Percentiles rank a stretch among this genome's conserved stretches.
Conservation (phyloP, 2,113 vertebrate species). For the Daboia siamensis region DNA sequence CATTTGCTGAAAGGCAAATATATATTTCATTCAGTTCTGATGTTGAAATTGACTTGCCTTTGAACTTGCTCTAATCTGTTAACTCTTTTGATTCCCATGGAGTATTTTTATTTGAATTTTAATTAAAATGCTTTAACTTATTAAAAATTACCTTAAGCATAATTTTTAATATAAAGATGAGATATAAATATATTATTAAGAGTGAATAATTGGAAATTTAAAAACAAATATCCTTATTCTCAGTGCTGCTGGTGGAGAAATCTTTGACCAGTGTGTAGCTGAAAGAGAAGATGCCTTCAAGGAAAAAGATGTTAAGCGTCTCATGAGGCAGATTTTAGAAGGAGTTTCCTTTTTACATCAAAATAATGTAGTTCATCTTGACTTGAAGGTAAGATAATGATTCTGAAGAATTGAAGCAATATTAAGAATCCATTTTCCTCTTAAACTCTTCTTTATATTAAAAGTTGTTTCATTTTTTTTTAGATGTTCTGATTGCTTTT, state of each 20-base stretch:
- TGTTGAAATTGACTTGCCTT: not conserved
- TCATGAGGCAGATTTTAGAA: slow-evolving; percentile 87
- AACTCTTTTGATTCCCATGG: not conserved
- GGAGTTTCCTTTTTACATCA: slow-evolving; percentile 87
- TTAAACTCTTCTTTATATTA: not conserved
- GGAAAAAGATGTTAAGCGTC: slow-evolving; percentile 88
- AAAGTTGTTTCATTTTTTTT: not conserved
- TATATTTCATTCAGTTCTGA: not conserved
- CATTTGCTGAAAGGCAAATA: not conserved
- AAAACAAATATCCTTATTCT: slow-evolving; percentile 8
- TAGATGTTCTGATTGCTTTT: not conserved
- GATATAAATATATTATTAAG: not conserved
- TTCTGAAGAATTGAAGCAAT: not conserved
- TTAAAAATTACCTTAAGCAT: not conserved
- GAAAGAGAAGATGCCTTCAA: slow-evolving; percentile 91
- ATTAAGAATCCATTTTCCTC: not conserved
- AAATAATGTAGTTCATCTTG: slow-evolving; percentile 89
- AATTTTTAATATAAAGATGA: not conserved
- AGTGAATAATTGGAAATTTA: not conserved
- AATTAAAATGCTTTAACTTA: not conserved
- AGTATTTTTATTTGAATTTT: not conserved
- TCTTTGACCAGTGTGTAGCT: slow-evolving; percentile 91
- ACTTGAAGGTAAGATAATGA: slow-evolving; percentile 81
- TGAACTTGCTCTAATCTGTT: not conserved
- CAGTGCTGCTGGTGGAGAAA: slow-evolving; percentile 94